Evolutionary conservation across 2,888 invertebrate genomes (phyloP).

Genomic region (Sipha maydis): DNA sequence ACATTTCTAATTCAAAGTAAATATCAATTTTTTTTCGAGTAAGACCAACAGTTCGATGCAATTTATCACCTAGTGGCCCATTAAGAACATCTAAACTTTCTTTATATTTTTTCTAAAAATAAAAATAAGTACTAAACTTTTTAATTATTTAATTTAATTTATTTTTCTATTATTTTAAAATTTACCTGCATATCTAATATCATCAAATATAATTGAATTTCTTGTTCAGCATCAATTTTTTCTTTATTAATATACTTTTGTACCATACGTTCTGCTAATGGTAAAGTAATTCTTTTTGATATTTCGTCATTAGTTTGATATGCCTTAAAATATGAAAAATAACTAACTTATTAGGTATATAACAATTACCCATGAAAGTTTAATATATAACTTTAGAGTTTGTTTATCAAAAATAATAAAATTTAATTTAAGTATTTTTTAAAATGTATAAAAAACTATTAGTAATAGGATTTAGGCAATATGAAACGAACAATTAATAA

Average conservation of each 20-base stretch:
- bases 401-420: not conserved
- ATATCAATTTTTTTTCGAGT: conserved; percentile 79
- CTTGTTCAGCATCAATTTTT: conserved; percentile 92
- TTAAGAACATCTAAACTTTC: conserved; percentile 85
- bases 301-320: conserved; percentile 67
- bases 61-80: conserved; percentile 76
- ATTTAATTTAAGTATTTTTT: not conserved
- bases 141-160: not conserved
- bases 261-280: conserved; percentile 93
- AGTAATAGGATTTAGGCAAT: too few relatives aligned
- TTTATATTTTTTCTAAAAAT: conserved; percentile 75
- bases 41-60: conserved; percentile 75
- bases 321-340: conserved; percentile 64
- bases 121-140: not conserved
- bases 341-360: not conserved
- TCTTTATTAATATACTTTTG: conserved; percentile 87
- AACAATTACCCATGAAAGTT: not conserved
- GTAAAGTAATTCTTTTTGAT: conserved; percentile 77
- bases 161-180: not conserved
- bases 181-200: conserved; percentile 72
- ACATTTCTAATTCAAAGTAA: conserved; percentile 77
- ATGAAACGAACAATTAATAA: too few relatives aligned
- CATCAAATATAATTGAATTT: conserved; percentile 89
- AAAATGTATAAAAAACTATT: not conserved
- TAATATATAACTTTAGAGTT: not conserved